Percentiles rank a stretch among this genome's conserved stretches.
Conservation (phyloP, 1,140 invertebrate species). For the Cotesia typhae region DNA sequence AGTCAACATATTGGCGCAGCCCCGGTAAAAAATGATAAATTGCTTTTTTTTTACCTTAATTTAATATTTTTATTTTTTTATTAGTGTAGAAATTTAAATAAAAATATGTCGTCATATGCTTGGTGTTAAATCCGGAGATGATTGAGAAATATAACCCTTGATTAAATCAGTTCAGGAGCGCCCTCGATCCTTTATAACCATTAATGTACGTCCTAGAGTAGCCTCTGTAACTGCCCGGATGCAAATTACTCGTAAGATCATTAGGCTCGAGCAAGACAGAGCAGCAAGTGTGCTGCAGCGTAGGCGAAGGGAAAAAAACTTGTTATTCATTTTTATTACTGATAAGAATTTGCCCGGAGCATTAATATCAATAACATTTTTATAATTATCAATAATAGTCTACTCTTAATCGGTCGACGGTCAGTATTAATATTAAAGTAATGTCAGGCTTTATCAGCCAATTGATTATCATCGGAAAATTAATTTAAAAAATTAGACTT, state of each 20-base stretch:
- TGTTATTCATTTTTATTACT: slow-evolving; percentile 34
- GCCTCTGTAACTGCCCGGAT: slow-evolving; percentile 30
- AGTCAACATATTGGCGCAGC: too few species aligned
- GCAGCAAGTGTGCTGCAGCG: neutral
- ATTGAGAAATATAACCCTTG: slow-evolving; percentile 43
- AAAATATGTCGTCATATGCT: slow-evolving; percentile 9
- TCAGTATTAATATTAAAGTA: neutral
- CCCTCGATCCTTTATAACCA: slow-evolving; percentile 24
- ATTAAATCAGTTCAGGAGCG: slow-evolving; percentile 38
- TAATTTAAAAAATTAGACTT: neutral
- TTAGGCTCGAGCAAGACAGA: slow-evolving; percentile 35
- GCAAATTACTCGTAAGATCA: slow-evolving; percentile 39
- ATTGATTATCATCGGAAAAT: neutral
- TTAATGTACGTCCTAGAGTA: slow-evolving; percentile 10
- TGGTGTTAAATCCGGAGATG: slow-evolving; percentile 7
- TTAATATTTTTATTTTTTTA: too few species aligned
- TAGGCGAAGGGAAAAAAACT: slow-evolving; percentile 34
- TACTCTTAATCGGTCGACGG: neutral
- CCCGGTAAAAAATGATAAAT: too few species aligned
- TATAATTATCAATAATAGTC: slow-evolving; percentile 15
- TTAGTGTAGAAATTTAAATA: neutral
- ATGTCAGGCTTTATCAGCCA: neutral
- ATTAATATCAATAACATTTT: neutral
- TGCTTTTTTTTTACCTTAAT: too few species aligned
- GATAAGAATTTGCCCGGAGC: slow-evolving; percentile 6